These are phyloP conservation scores for Neomonachus schauinslandi DNA, from an alignment of 2,113 vertebrate species.

Conservation along the genomic window DNA sequence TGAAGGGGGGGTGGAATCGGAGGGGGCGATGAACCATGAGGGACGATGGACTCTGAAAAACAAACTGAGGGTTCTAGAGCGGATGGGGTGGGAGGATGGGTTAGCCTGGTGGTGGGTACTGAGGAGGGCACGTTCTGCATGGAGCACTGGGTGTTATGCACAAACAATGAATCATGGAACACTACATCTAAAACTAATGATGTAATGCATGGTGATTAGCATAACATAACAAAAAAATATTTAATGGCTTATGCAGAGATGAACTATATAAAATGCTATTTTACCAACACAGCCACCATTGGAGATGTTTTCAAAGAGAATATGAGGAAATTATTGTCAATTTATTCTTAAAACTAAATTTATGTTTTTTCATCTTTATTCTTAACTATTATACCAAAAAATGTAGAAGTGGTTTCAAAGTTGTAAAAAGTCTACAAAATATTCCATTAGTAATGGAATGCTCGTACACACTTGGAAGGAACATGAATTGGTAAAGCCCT, in stretches of 20 bases:
- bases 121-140: too few species aligned
- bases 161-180: too few species aligned
- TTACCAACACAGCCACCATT: background rate
- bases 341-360: constrained; percentile 29
- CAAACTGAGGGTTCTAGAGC: too few species aligned
- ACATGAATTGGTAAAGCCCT: background rate
- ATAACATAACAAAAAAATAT: background rate
- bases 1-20: too few species aligned
- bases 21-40: too few species aligned
- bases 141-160: too few species aligned
- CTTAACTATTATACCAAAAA: background rate
- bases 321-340: background rate
- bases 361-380: background rate
- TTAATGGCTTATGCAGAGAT: background rate
- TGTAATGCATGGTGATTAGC: too few species aligned
- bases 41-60: too few species aligned
- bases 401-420: background rate
- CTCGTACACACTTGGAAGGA: background rate
- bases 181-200: too few species aligned
- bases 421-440: constrained; percentile 10
- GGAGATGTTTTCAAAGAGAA: background rate
- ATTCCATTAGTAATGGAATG: background rate
- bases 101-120: too few species aligned
- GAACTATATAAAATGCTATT: constrained; percentile 23
- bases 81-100: too few species aligned